A percentile compares a stretch with the other conserved stretches of the same genome.
Conservation (phyloP, 1,140 invertebrate genomes). For the Rhagoletis pomonella region DNA sequence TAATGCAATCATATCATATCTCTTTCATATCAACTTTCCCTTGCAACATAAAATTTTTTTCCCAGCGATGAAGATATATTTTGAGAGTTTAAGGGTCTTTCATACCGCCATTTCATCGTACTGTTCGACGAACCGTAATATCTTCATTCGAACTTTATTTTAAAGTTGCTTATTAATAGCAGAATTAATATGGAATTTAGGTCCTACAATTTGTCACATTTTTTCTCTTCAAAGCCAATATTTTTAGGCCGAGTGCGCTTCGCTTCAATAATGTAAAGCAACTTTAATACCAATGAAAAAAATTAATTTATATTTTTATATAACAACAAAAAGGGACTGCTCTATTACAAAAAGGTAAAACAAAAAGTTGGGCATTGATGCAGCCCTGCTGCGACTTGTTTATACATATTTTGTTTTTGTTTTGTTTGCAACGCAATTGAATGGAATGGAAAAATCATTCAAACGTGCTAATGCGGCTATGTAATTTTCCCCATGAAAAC, state of each 20-base stretch:
- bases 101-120: too few relatives aligned
- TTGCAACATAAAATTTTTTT: too few relatives aligned
- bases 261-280: slow-evolving; percentile 1
- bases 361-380: background rate
- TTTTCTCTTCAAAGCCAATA: background rate
- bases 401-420: background rate
- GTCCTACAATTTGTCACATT: background rate
- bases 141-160: too few relatives aligned
- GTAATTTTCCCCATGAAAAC: slow-evolving; percentile 45
- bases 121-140: too few relatives aligned
- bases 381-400: background rate
- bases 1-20: too few relatives aligned
- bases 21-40: too few relatives aligned
- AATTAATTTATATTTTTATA: background rate
- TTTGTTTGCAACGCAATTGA: slow-evolving; percentile 45
- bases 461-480: slow-evolving; percentile 48
- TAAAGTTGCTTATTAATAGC: too few relatives aligned
- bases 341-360: background rate
- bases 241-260: background rate
- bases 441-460: slow-evolving; percentile 44
- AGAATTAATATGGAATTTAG: too few relatives aligned
- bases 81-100: too few relatives aligned
- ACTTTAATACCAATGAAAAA: slow-evolving; percentile 23
- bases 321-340: background rate
- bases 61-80: too few relatives aligned